Base-by-base conservation (phyloP, 2,113 vertebrate species). In the Epinephelus moara region DNA sequence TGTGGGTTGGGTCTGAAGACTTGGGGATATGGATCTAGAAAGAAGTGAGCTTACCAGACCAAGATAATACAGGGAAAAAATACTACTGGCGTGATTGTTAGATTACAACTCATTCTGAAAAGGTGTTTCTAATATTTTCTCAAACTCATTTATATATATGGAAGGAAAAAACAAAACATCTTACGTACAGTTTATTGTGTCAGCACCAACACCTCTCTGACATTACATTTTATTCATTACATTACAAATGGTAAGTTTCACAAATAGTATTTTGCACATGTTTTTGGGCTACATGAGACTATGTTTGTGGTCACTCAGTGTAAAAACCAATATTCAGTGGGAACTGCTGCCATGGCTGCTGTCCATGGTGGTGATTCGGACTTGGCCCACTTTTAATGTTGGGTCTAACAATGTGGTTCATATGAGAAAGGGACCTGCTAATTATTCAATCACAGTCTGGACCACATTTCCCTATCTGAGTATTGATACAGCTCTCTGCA, bases 331-430 rank as follows among this genome's bases (percentile, higher is more conserved):
- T 11, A 70, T 23, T 40, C 21, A 42, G 21, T 6, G 7, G 2
- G 2, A 52, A n/a, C 12, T 37, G 12, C 25, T 30, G 11, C 17
- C 9, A 12, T 50, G 23, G 17, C 66, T 33, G 60, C 70, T 82
- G 75, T 72, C 75, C 56, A 37, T 63, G 66, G 75, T 72, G 40
- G 67, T 77, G 79, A 69, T 63, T 53, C 15, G 63, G 17, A 14
- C 73, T 17, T 1, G 8, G 30, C 42, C 21, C n/a, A 61, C 21
- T 13, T 19, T 57, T 40, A 63, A 37, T 45, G 49, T 27, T 42
- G 33, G 15, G 4, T 55, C 12, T 55, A 30, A 68, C 50, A 81
- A 17, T 50, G 18, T 21, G 17, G 6, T 70, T 80, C 23, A 55
- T 45, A 76, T 33, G 42, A 57, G 37, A 77, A 52, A 73, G 60